Conservation (phyloP, 2,113 vertebrate genomes). For the Nettapus auritus region DNA sequence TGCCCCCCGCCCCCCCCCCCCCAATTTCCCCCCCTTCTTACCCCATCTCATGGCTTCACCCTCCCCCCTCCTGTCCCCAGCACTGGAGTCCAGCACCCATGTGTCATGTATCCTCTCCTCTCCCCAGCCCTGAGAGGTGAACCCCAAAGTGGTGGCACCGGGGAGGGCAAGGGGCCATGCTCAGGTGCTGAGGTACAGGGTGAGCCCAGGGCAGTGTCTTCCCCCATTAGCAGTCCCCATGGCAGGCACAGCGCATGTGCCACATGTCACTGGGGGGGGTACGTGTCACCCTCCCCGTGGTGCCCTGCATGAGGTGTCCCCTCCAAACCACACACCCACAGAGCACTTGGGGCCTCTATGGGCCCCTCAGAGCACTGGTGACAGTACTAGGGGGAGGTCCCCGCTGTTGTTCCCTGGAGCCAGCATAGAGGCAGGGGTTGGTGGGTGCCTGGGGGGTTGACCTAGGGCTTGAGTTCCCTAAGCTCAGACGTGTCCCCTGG, state of each 20-base stretch:
- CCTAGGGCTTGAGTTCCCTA: too few species aligned
- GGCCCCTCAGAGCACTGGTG: not conserved
- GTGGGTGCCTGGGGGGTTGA: too few species aligned
- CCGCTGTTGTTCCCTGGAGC: not conserved
- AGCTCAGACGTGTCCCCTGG: too few species aligned
- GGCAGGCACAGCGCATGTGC: not conserved
- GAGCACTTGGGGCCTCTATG: not conserved
- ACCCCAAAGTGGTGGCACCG: not conserved
- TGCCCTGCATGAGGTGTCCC: not conserved
- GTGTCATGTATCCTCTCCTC: not conserved
- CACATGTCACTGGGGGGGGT: not conserved
- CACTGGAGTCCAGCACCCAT: not conserved
- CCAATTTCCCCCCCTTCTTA: too few species aligned
- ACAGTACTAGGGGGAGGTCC: not conserved
- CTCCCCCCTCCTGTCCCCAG: not conserved
- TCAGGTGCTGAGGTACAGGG: not conserved
- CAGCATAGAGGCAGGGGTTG: too few species aligned
- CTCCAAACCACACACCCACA: rapidly evolving
- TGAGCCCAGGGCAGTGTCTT: not conserved
- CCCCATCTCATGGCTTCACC: not conserved
- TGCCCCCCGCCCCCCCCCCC: too few species aligned
- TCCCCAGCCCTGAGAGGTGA: not conserved
- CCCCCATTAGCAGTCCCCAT: not conserved
- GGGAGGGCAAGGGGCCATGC: not conserved
- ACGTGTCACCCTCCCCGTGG: not conserved